These are phyloP conservation scores for Lanistes nyassanus DNA, from an alignment of 1,140 invertebrate genomes.

Conservation along the genomic window DNA sequence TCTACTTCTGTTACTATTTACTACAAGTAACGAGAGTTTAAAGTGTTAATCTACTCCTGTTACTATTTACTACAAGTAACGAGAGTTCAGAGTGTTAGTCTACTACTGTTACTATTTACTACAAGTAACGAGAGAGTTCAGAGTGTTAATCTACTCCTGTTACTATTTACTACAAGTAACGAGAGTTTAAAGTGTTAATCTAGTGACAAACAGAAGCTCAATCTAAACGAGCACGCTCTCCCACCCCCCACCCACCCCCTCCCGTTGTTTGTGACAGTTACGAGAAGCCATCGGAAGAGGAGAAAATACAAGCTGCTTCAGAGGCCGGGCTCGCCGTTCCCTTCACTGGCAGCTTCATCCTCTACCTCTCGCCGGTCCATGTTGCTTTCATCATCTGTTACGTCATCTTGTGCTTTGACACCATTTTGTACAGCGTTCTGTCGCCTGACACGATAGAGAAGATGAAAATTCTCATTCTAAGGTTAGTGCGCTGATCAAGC, in stretches of 20 bases:
- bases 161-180: slow-evolving; percentile 31
- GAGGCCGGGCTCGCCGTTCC: slow-evolving; percentile 8
- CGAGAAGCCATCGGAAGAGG: neutral
- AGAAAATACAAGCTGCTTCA: neutral
- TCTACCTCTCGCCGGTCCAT: slow-evolving; percentile 45
- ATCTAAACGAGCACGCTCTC: too few relatives aligned
- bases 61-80: too few relatives aligned
- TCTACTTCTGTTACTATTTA: too few relatives aligned
- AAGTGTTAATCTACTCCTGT: too few relatives aligned
- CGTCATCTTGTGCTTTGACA: slow-evolving; percentile 34
- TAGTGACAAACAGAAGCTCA: too few relatives aligned
- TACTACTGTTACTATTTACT: too few relatives aligned
- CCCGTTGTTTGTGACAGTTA: slow-evolving; percentile 6
- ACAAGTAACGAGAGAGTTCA: too few relatives aligned
- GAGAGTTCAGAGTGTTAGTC: too few relatives aligned
- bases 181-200: too few relatives aligned
- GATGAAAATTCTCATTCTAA: slow-evolving; percentile 31
- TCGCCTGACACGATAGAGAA: slow-evolving; percentile 28
- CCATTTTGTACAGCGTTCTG: slow-evolving; percentile 36
- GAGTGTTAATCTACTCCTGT: too few relatives aligned
- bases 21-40: too few relatives aligned
- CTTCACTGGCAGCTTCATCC: slow-evolving; percentile 35
- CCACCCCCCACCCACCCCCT: too few relatives aligned
- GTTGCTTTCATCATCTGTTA: slow-evolving; percentile 41
- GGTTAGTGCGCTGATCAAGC: neutral